Evolutionary conservation across 2,888 invertebrate species (phyloP).

Genomic region (Macrostomum cliftonense): DNA sequence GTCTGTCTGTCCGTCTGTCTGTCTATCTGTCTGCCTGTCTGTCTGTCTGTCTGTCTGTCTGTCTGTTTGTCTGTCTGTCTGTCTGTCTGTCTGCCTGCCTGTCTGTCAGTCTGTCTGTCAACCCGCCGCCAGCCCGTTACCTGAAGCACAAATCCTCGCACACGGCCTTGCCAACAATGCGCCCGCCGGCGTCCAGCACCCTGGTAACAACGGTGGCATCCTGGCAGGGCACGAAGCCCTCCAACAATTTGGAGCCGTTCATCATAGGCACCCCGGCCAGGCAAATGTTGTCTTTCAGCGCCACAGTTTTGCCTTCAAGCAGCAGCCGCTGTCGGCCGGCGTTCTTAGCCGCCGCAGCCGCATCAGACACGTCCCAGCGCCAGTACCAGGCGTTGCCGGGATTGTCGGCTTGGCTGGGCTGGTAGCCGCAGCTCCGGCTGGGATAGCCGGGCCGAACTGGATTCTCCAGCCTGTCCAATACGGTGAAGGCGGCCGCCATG

Average conservation of each 20-base stretch:
- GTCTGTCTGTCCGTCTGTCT: too few relatives aligned
- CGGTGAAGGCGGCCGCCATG: too few relatives aligned
- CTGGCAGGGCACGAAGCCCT: constrained; percentile 23
- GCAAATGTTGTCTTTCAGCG: constrained; percentile 24
- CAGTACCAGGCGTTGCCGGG: constrained; percentile 18
- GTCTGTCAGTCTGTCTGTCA: too few relatives aligned
- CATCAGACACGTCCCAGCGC: too few relatives aligned
- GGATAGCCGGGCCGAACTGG: too few relatives aligned
- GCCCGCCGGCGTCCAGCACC: constrained; percentile 25
- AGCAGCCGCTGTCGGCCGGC: too few relatives aligned
- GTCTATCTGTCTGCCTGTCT: too few relatives aligned
- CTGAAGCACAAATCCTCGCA: constrained; percentile 23
- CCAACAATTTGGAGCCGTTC: constrained; percentile 20
- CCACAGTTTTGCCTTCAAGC: constrained; percentile 23
- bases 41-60: too few relatives aligned
- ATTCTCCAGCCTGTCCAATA: too few relatives aligned
- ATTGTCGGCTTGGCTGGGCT: constrained; percentile 16
- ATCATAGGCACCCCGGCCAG: constrained; percentile 30
- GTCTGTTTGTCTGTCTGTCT: too few relatives aligned
- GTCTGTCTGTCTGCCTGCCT: too few relatives aligned
- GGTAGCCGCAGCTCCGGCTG: constrained; percentile 16
- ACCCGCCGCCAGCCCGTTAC: too few relatives aligned
- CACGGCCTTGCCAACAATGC: constrained; percentile 23
- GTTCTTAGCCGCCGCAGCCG: background rate
- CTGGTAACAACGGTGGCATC: constrained; percentile 27